These are phyloP conservation scores for Actenoides lindsayi DNA, from an alignment of 2,113 vertebrate genomes.

Conservation along the genomic window DNA sequence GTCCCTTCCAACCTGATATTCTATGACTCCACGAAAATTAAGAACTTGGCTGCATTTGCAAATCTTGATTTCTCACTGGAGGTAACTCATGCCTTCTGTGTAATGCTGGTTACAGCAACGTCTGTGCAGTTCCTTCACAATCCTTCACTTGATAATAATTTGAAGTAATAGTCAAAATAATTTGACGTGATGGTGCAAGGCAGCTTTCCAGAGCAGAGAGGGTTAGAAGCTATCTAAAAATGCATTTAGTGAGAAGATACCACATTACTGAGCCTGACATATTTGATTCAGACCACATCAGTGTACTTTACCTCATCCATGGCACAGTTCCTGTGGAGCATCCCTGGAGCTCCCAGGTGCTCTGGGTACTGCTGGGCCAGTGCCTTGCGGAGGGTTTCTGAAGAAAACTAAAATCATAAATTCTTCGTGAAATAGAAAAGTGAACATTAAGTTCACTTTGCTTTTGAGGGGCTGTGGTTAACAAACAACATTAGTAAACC, in stretches of 20 bases:
- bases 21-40: background rate
- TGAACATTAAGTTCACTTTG: rapidly evolving
- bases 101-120: background rate
- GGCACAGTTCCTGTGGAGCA: background rate
- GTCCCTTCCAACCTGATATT: background rate
- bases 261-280: background rate
- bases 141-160: background rate
- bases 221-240: background rate
- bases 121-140: background rate
- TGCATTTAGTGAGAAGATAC: background rate
- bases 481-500: rapidly evolving
- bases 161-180: background rate
- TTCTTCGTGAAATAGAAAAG: background rate
- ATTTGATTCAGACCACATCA: background rate
- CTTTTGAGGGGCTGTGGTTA: background rate
- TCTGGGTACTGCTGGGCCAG: rapidly evolving
- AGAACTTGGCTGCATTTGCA: background rate
- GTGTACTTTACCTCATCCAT: background rate
- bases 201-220: background rate
- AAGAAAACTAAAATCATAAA: background rate
- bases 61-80: background rate
- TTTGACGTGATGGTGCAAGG: background rate
- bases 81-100: background rate
- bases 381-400: background rate
- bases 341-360: background rate